Base-by-base conservation (phyloP, 2,888 invertebrate genomes). In the Graphium colonna region DNA sequence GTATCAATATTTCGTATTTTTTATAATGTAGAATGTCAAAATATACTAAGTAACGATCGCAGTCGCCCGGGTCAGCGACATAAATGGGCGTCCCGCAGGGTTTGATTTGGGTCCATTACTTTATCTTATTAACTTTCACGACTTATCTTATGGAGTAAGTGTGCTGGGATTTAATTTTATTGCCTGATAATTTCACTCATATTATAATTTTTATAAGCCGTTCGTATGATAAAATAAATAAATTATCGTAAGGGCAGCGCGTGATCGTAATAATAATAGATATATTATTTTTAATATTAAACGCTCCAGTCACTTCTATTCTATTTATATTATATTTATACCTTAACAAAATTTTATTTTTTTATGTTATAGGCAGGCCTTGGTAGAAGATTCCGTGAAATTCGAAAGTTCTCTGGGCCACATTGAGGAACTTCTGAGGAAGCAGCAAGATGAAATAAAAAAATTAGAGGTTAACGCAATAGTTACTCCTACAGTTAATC, bases 381-480 rank as follows among this genome's bases (percentile, higher is more conserved):
- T 95, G 0, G 84, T 93, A 72, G 92, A 93, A 10, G 95, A 95
- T 69, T 91, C 94, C 0, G 93, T 94, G 1, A 92, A 92, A 62
- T 95, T 95, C 62, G 94, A 95, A 71, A 93, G 93, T 52, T 94
- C 94, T 9, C 82, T 96, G 15, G 82, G 91, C n/a, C 91, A 91
- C 44, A 84, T 95, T 31, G 94, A 95, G 73, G 92, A 92, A 3
- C 90, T 93, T 15, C 78, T 95, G 1, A 82, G 82, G 41, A 92
- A 92, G 43, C 96, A 96, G 67, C 92, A 92, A 58, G 87, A 90
- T 13, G 96, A 96, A 82, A 94, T 95, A n/a, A 91, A 91, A 57
- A 92, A 94, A 61, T 80, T 96, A 26, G 93, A 95, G 91, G n/a
- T n/a, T n/a, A n/a, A n/a, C n/a, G n/a, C n/a, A n/a, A n/a, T n/a